Evolutionary conservation across 1,140 invertebrate species (phyloP).

Genomic region (Platorchestia sp.): DNA sequence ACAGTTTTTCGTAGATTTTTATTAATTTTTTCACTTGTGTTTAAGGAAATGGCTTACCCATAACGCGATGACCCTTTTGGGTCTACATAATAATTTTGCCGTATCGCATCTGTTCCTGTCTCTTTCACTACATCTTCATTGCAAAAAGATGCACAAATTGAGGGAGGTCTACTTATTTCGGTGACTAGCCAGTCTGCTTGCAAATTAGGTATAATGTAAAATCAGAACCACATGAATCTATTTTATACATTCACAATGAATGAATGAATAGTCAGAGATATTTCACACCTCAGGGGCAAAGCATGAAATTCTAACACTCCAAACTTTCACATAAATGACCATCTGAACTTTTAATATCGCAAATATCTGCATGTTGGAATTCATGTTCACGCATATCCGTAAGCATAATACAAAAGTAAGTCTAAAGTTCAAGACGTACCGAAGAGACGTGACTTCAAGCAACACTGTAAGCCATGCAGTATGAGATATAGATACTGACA

Average conservation of each 20-base stretch:
- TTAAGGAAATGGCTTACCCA: too few relatives aligned
- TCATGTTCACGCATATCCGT: neutral
- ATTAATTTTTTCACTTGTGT: too few relatives aligned
- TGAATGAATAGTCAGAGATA: neutral
- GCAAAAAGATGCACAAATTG: neutral
- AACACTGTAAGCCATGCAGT: neutral
- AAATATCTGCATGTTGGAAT: neutral
- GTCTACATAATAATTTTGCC: too few relatives aligned
- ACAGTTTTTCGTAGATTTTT: too few relatives aligned
- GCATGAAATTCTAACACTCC: neutral
- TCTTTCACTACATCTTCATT: too few relatives aligned
- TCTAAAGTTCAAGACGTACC: neutral
- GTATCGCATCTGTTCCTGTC: too few relatives aligned
- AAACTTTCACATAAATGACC: neutral
- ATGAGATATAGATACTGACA: neutral
- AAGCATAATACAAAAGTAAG: neutral
- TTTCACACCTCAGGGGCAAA: neutral
- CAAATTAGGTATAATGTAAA: neutral
- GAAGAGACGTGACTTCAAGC: neutral
- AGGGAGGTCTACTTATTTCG: neutral
- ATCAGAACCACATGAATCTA: neutral
- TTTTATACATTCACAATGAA: neutral
- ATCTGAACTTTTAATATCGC: neutral
- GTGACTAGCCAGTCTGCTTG: neutral
- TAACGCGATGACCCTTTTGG: too few relatives aligned